Evolutionary conservation across 2,113 vertebrate genomes (phyloP).

Genomic region (Lontra canadensis): DNA sequence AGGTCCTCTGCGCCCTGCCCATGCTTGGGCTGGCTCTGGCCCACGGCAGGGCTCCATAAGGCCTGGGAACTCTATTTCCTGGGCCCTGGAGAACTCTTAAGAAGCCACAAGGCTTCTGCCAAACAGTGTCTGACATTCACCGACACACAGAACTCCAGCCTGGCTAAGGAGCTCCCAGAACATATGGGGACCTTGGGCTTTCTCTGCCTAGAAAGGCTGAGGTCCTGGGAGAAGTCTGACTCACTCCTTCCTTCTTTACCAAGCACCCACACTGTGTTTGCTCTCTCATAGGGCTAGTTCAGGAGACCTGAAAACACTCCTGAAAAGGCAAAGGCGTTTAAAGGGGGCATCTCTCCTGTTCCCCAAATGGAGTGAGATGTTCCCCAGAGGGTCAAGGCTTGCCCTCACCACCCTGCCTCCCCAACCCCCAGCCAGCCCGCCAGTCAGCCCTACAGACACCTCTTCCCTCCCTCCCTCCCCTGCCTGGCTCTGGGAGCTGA

Average conservation of each 20-base stretch:
- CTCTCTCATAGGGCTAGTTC: neutral
- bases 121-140: neutral
- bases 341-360: neutral
- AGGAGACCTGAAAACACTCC: neutral
- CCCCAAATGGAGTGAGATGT: neutral
- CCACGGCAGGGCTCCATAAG: neutral
- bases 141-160: neutral
- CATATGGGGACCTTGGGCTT: neutral
- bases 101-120: neutral
- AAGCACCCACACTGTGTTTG: no score
- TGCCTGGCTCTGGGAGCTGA: constrained; percentile 80
- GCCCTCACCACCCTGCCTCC: neutral
- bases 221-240: neutral
- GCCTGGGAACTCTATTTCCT: neutral
- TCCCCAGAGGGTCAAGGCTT: neutral
- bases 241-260: neutral
- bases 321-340: neutral
- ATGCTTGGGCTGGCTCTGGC: neutral
- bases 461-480: neutral
- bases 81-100: neutral
- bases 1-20: neutral
- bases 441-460: constrained; percentile 55
- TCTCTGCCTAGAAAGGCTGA: neutral
- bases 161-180: neutral
- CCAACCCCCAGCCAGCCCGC: neutral